phyloP scores from a whole-genome alignment of 2,888 invertebrate species.

The Ashinkailepas kermadecensis region DNA sequence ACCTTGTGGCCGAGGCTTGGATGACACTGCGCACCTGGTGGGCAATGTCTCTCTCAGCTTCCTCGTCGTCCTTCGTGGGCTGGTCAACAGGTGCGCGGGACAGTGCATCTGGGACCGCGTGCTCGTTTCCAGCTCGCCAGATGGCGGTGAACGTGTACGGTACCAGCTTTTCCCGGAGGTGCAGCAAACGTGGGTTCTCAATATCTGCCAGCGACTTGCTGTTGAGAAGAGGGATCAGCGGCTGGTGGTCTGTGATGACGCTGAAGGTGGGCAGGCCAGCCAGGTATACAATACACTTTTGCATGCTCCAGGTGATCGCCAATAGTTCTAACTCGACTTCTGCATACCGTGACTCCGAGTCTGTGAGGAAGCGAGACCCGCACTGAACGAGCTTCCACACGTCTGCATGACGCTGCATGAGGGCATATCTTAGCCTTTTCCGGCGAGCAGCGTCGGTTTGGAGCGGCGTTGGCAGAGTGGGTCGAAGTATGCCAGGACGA shows the following conservation, averaged over 20 bases:
- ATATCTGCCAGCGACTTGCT: not conserved
- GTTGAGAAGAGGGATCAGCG: not conserved
- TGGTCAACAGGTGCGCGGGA: not conserved
- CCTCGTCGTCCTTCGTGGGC: not conserved
- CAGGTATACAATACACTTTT: not conserved
- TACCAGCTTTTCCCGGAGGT: not conserved
- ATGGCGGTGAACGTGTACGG: not conserved
- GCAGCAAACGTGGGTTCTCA: not conserved
- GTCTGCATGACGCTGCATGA: not conserved
- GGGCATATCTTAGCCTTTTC: not conserved
- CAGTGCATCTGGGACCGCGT: not conserved
- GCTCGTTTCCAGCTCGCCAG: not conserved
- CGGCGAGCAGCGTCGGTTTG: not conserved
- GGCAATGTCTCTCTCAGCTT: not conserved
- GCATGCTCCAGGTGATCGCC: not conserved
- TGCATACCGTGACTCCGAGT: not conserved
- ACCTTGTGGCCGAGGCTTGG: too few relatives aligned
- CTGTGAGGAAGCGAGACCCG: not conserved
- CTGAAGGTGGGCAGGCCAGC: not conserved
- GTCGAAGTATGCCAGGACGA: not conserved
- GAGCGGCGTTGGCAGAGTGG: not conserved
- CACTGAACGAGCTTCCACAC: too few relatives aligned
- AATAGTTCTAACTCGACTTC: not conserved
- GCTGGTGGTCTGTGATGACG: not conserved
- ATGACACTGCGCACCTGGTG: too few relatives aligned